Base-by-base conservation (phyloP, 2,113 vertebrate species). In the Corythaeola cristata region DNA sequence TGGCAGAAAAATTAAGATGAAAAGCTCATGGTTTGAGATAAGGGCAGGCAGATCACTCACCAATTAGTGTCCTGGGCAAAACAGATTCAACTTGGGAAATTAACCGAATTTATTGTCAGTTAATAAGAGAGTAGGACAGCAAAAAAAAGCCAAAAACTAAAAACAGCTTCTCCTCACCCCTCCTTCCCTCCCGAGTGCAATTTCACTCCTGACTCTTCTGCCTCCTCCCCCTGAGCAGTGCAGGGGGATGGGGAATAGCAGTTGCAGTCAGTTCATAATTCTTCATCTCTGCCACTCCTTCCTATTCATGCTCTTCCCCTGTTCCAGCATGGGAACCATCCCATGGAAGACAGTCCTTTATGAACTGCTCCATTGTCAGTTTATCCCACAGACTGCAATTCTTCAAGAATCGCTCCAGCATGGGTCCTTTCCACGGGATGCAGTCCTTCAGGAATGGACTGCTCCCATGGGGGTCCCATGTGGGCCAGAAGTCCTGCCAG, bases 391-490 rank as follows among this genome's bases (percentile, higher is more conserved):
- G 33, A 5, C 6, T 53, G 26, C 60, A 74, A 13, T 63, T 59
- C 33, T 56, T 52, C 45, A 68, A 28, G 32, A 60, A 53, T 33
- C 26, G 6, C 11, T 67, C 52, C 12, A 59, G 33, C 4, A 5
- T 21, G 10, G 11, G 10, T 24, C 24, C 24, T 35, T 55, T 69
- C 18, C 23, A 24, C 0, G 1, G 50, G 1, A 1, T 60, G 8
- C 15, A 68, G 30, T 32, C 33, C 22, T 58, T 58, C 20, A 59
- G 66, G 24, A 59, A 49, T 4, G 12, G 12, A 21, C 7, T 82
- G 23, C 13, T 78, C 26, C 12, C 64, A 10, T 1, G 2, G 16
- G 33, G 9, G 30, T 32, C 20, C 5, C 7, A 35, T 7, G 4
- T n/a, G 20, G 17, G 15, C 3, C 32, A 55, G 15, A 53, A 16